A percentile compares a stretch with the other conserved stretches of the same genome.
These are phyloP conservation scores for Aphodius sticticus DNA, from an alignment of 2,888 invertebrate species.

Conservation along the genomic window DNA sequence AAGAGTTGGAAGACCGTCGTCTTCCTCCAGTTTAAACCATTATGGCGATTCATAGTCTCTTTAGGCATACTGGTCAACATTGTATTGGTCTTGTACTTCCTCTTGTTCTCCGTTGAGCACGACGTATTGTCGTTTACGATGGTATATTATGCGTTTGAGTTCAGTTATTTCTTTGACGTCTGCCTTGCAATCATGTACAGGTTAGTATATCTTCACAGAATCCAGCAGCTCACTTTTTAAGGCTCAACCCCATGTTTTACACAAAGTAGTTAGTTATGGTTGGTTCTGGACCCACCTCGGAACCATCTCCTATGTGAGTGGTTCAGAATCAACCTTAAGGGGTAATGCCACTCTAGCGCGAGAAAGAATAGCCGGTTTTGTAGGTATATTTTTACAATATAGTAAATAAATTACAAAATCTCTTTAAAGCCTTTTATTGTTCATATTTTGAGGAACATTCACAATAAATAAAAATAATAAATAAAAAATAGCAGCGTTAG, in stretches of 20 bases:
- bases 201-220: neutral
- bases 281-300: neutral
- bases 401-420: no score
- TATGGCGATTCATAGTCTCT: conserved; percentile 26
- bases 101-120: conserved; percentile 22
- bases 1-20: conserved; percentile 31
- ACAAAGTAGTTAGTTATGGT: neutral
- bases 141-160: conserved; percentile 25
- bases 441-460: no score
- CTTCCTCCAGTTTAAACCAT: conserved; percentile 27
- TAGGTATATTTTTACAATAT: no score
- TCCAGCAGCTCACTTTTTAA: no score
- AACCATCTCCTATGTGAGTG: neutral
- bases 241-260: no score
- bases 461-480: no score
- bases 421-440: no score
- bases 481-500: no score
- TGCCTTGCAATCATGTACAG: conserved; percentile 26
- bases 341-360: no score
- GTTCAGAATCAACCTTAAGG: neutral
- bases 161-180: conserved; percentile 27
- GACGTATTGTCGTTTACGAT: conserved; percentile 9
- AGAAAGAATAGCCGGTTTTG: no score
- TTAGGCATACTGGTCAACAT: conserved; percentile 18
- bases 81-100: conserved; percentile 23